Percentiles rank a stretch among this genome's conserved stretches.
Evolutionary conservation across 1,140 invertebrate genomes (phyloP).

Genomic region (Laupala kohalensis): DNA sequence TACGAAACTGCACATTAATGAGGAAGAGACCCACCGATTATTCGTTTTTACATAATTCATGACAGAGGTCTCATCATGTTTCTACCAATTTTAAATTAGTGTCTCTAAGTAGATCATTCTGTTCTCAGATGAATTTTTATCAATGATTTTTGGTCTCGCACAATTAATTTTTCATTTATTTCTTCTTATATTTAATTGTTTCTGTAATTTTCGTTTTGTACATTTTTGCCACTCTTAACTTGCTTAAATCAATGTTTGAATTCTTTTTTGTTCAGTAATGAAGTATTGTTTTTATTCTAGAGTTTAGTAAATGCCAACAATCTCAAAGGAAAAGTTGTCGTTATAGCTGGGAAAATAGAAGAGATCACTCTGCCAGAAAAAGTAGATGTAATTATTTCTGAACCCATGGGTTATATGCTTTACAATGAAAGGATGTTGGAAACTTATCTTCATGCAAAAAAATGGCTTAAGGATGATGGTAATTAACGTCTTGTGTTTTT

Average conservation of each 20-base stretch:
- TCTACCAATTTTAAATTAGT: too few species aligned
- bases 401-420: constrained; percentile 99
- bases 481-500: neutral
- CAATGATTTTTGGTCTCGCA: too few species aligned
- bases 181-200: too few species aligned
- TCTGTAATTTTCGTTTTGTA: too few species aligned
- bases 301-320: constrained; percentile 82
- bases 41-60: too few species aligned
- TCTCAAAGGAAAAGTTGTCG: constrained; percentile 70
- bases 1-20: too few species aligned
- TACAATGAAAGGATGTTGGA: constrained; percentile 99
- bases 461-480: constrained; percentile 59
- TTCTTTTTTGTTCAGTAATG: neutral
- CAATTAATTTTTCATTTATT: too few species aligned
- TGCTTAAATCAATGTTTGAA: neutral
- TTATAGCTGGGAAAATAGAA: constrained; percentile 96
- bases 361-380: constrained; percentile 90
- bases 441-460: constrained; percentile 96
- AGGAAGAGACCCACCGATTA: too few species aligned
- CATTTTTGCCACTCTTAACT: too few species aligned
- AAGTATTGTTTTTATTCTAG: constrained; percentile 27
- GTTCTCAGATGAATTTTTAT: too few species aligned
- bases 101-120: too few species aligned
- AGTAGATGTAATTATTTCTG: constrained; percentile 95
- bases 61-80: too few species aligned